Conservation (phyloP, 2,797 vertebrate genomes). For the Sebastes ruberrimus region DNA sequence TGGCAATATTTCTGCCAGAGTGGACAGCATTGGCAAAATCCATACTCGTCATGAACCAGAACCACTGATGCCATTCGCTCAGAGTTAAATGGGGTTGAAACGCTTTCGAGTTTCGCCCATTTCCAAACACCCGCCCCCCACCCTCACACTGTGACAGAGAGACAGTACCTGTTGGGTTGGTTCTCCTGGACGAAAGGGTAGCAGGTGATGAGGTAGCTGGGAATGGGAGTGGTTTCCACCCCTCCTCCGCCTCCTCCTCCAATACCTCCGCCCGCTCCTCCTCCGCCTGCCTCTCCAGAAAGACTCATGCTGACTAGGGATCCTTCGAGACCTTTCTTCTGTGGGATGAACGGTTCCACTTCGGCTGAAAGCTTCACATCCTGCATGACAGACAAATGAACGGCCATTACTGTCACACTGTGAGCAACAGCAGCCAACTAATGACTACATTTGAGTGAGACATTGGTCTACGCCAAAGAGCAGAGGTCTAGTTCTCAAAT, state of each 20-base stretch:
- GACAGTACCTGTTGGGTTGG: slow-evolving; percentile 92
- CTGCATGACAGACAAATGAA: slow-evolving; percentile 73
- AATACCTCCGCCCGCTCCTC: slow-evolving; percentile 75
- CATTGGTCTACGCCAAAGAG: not conserved
- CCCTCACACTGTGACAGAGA: not conserved
- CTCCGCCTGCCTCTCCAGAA: slow-evolving; percentile 80
- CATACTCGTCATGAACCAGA: not conserved
- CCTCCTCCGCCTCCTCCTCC: slow-evolving; percentile 81
- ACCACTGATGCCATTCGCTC: not conserved
- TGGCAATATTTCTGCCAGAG: not conserved
- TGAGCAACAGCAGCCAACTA: not conserved
- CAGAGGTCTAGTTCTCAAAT: not conserved
- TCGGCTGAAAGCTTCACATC: slow-evolving; percentile 98
- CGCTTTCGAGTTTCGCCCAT: not conserved
- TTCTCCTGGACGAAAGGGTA: slow-evolving; percentile 99
- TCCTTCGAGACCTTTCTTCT: slow-evolving; percentile 94
- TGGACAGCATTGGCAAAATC: not conserved
- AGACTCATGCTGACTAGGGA: slow-evolving; percentile 92
- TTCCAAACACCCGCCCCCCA: not conserved
- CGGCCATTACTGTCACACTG: not conserved
- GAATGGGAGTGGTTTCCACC: slow-evolving; percentile 93
- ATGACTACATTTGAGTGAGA: not conserved
- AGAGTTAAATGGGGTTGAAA: not conserved
- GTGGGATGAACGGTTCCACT: slow-evolving; percentile 98
- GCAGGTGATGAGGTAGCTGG: slow-evolving; percentile 98